These are phyloP conservation scores for Bubalus kerabau DNA, from an alignment of 2,113 vertebrate genomes.

Conservation along the genomic window DNA sequence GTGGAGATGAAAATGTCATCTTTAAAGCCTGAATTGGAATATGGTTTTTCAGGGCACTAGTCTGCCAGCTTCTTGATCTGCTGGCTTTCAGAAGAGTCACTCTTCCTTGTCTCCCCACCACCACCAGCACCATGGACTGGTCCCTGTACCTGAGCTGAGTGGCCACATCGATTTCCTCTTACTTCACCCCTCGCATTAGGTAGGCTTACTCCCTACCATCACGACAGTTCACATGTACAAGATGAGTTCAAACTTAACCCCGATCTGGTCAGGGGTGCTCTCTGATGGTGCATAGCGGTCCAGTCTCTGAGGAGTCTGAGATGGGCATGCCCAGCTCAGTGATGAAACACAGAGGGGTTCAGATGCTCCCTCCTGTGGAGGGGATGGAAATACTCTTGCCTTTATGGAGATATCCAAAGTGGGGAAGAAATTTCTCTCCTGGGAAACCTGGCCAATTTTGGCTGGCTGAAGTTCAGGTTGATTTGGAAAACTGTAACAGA, in stretches of 20 bases:
- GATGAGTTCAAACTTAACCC: not conserved
- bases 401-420: not conserved
- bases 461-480: not conserved
- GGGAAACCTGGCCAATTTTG: not conserved
- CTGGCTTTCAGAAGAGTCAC: not conserved
- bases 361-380: not conserved
- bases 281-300: no score
- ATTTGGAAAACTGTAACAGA: not conserved
- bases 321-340: rapidly evolving
- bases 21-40: no score
- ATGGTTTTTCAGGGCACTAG: not conserved
- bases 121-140: rapidly evolving
- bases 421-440: not conserved
- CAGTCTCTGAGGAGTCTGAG: not conserved
- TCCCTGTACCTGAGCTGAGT: no score
- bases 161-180: not conserved
- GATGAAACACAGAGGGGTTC: not conserved
- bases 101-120: not conserved
- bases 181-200: rapidly evolving
- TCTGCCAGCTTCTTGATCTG: not conserved
- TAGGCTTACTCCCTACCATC: not conserved
- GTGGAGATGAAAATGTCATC: not conserved
- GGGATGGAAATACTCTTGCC: not conserved
- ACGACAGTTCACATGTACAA: not conserved
- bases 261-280: not conserved